Evolutionary conservation across 1,140 invertebrate species (phyloP).

Genomic region (Conus ventricosus): DNA sequence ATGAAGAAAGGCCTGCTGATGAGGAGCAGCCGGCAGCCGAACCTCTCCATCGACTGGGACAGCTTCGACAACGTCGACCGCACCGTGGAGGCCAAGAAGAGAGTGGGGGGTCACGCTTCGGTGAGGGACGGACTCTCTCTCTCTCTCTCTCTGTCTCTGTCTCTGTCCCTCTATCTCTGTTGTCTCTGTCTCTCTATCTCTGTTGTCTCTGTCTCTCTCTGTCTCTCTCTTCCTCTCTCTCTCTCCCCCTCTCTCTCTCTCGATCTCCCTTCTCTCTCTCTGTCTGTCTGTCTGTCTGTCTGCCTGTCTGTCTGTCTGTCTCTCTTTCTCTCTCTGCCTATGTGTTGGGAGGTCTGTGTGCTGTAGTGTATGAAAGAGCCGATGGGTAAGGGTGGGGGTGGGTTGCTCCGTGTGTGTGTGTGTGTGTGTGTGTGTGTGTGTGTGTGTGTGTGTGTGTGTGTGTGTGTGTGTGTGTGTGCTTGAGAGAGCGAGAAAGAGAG

Average conservation of each 20-base stretch:
- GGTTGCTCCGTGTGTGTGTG: not conserved
- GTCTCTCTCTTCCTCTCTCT: not conserved
- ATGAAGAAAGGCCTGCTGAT: slow-evolving; percentile 67
- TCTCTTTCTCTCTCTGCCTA: not conserved
- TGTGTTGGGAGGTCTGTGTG: slow-evolving; percentile 8
- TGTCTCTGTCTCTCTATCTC: not conserved
- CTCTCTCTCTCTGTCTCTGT: not conserved
- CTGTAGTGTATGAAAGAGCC: not conserved
- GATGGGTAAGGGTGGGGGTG: not conserved
- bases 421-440: not conserved
- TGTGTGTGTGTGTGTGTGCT: not conserved
- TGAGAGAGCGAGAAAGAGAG: not conserved
- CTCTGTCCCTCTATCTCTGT: not conserved
- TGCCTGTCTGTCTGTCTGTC: not conserved
- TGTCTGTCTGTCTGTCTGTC: not conserved
- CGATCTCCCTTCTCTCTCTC: not conserved
- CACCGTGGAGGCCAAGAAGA: slow-evolving; percentile 42
- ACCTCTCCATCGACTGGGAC: slow-evolving; percentile 67
- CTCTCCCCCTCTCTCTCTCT: not conserved
- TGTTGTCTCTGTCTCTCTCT: not conserved
- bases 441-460: slow-evolving; percentile 1
- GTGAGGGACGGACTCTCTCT: too few relatives aligned
- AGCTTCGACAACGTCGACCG: slow-evolving; percentile 61
- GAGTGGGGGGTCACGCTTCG: not conserved
- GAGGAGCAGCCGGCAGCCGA: slow-evolving; percentile 57